Evolutionary conservation across 2,113 vertebrate species (phyloP).

Genomic region (human): DNA sequence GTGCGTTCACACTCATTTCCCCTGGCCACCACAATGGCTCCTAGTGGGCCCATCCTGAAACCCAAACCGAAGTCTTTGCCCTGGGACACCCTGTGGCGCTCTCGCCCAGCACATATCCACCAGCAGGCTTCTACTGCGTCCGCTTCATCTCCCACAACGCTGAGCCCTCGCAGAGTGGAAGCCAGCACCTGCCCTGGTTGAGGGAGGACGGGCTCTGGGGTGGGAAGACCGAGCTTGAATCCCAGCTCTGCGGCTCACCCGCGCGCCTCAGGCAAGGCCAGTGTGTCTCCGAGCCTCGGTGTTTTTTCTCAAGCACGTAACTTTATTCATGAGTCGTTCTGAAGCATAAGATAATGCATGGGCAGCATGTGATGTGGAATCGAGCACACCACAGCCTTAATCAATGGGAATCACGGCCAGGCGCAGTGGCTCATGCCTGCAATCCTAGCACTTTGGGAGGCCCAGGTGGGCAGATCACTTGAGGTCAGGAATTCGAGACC

Average conservation of each 20-base stretch:
- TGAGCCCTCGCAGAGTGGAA: not conserved
- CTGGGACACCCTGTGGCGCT: no score
- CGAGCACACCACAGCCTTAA: not conserved
- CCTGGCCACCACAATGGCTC: no score
- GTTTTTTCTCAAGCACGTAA: not conserved
- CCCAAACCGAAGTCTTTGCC: not conserved
- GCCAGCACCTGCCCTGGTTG: rapidly evolving
- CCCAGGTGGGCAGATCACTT: no score
- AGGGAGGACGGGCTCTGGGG: no score
- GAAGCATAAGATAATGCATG: not conserved
- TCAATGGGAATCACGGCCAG: no score
- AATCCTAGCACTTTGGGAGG: no score
- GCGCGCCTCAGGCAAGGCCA: not conserved
- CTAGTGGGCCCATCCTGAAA: not conserved
- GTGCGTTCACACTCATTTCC: not conserved
- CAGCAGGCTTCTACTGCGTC: no score
- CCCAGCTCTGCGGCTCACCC: not conserved
- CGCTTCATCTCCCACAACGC: not conserved
- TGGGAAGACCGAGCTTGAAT: no score
- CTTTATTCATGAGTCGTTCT: not conserved
- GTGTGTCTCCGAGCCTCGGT: not conserved
- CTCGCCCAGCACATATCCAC: rapidly evolving
- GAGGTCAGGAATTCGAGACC: no score
- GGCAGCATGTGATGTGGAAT: rapidly evolving
- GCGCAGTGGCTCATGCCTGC: no score